phyloP scores from a whole-genome alignment of 2,888 invertebrate genomes.

The Zhuqinia jingwanae region DNA sequence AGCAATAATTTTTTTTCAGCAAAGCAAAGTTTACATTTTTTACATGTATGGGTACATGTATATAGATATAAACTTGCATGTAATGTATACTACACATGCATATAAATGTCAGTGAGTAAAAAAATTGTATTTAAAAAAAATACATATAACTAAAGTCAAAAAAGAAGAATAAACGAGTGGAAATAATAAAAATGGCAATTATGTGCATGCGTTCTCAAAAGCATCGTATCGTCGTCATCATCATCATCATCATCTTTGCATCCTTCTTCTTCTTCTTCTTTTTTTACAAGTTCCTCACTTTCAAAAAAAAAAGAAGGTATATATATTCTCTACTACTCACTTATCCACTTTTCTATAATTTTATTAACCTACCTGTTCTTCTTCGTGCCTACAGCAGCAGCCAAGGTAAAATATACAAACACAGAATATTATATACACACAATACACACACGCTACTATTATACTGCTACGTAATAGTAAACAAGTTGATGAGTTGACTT shows the following conservation, averaged over 20 bases:
- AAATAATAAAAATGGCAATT: conserved; percentile 61
- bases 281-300: conserved; percentile 33
- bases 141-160: conserved; percentile 1
- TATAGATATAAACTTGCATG: too few species aligned
- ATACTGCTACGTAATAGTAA: conserved; percentile 8
- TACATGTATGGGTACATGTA: not conserved
- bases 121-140: conserved; percentile 5
- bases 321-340: not conserved
- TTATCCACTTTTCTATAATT: not conserved
- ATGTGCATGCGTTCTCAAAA: conserved; percentile 63
- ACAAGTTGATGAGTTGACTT: conserved; percentile 22
- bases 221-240: too few species aligned
- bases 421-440: not conserved
- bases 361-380: not conserved
- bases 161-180: conserved; percentile 20
- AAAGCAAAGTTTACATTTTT: not conserved
- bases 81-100: too few species aligned
- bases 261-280: conserved; percentile 4
- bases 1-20: not conserved
- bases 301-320: conserved; percentile 39
- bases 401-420: too few species aligned
- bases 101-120: not conserved
- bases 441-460: not conserved
- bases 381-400: not conserved
- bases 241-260: conserved; percentile 29